Conservation (phyloP, 2,797 vertebrate genomes). For the Mus caroli region DNA sequence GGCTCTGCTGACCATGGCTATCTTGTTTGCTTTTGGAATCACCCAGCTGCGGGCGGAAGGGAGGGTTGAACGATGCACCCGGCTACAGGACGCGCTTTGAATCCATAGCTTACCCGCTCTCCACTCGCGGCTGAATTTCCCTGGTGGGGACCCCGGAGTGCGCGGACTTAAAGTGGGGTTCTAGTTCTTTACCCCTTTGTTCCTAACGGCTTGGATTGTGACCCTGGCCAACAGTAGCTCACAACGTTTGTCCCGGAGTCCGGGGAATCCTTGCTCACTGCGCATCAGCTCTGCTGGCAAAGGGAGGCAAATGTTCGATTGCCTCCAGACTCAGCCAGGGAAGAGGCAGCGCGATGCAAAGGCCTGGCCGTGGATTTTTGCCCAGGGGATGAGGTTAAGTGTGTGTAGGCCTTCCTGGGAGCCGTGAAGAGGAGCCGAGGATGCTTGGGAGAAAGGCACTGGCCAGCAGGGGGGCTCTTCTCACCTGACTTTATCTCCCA, state of each 20-base stretch:
- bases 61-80: background rate
- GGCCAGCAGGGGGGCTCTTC: background rate
- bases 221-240: background rate
- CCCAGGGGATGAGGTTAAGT: background rate
- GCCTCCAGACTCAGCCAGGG: background rate
- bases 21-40: background rate
- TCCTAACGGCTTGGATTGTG: slow-evolving; percentile 65
- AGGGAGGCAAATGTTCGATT: background rate
- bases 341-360: background rate
- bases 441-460: background rate
- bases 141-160: too few relatives aligned
- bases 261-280: accelerated
- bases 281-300: background rate
- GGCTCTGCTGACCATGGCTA: too few relatives aligned
- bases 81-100: background rate
- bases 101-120: background rate
- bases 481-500: slow-evolving; percentile 49
- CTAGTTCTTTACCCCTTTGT: background rate
- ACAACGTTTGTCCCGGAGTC: background rate
- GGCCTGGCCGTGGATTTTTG: background rate
- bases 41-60: accelerated
- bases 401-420: background rate
- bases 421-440: accelerated
- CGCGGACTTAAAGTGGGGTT: background rate
- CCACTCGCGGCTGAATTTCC: background rate